Percentiles rank a stretch among this genome's conserved stretches.
Evolutionary conservation across 2,888 invertebrate genomes (phyloP).

Genomic region (Ophonus ardosiacus): DNA sequence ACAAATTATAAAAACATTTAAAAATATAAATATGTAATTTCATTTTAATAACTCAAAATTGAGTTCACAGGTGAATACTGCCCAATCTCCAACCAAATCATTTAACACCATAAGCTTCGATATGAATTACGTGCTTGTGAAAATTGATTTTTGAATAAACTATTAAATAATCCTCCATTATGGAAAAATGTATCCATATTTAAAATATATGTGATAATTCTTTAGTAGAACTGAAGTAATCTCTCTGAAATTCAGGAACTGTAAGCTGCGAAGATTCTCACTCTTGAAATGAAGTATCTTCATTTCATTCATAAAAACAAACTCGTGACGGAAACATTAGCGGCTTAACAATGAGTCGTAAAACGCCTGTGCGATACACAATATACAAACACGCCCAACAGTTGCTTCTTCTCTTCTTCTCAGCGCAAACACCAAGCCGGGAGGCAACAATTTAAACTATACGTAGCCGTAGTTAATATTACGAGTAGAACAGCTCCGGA

Average conservation of each 20-base stretch:
- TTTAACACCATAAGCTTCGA: no score
- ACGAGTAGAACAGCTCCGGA: no score
- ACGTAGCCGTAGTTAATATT: background rate
- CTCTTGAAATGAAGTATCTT: slow-evolving; percentile 20
- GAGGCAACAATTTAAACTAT: background rate
- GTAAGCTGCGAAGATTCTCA: slow-evolving; percentile 35
- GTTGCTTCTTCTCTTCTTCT: background rate
- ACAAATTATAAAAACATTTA: no score
- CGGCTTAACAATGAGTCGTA: slow-evolving; percentile 42
- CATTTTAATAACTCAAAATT: no score
- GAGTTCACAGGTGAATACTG: no score
- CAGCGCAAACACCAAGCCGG: slow-evolving; percentile 8
- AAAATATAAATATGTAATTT: no score
- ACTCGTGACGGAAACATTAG: slow-evolving; percentile 43
- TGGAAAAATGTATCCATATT: no score
- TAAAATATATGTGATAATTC: no score
- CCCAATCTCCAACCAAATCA: no score
- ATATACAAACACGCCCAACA: slow-evolving; percentile 40
- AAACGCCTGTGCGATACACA: slow-evolving; percentile 32
- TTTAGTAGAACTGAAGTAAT: background rate
- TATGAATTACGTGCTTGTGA: no score
- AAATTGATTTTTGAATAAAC: no score
- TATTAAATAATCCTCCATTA: no score
- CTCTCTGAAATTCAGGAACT: background rate
- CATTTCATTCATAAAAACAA: slow-evolving; percentile 49